Conservation (phyloP, 2,113 vertebrate genomes). For the Pterophyllum scalare region DNA sequence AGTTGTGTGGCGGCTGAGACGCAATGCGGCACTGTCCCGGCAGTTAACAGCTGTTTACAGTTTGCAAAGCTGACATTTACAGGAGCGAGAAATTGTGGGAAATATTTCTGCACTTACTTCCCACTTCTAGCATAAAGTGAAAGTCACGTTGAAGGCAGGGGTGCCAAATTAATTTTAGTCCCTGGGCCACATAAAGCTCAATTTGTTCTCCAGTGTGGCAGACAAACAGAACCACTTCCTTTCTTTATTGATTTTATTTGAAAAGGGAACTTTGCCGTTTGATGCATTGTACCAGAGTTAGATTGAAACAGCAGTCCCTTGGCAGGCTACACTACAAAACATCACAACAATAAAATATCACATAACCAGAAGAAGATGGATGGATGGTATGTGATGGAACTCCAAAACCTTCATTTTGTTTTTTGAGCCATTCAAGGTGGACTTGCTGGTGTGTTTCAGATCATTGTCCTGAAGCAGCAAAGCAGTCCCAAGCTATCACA, state of each 20-base stretch:
- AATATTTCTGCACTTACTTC: not conserved
- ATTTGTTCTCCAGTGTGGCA: not conserved
- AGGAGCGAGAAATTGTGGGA: not conserved
- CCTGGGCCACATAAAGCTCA: not conserved
- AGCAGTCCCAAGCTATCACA: not conserved
- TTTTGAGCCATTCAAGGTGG: not conserved
- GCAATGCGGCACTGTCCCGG: not conserved
- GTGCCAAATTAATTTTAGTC: not conserved
- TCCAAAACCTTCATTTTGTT: not conserved
- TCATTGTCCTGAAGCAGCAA: not conserved
- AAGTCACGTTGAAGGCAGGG: not conserved
- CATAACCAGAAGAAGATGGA: too few species aligned
- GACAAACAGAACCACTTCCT: not conserved
- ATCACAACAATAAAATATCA: too few species aligned
- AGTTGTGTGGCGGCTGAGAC: not conserved
- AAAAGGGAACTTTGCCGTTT: too few species aligned
- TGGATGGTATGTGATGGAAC: too few species aligned
- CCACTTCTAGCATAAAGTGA: not conserved
- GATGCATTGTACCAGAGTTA: too few species aligned
- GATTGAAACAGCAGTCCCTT: too few species aligned
- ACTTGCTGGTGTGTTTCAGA: not conserved
- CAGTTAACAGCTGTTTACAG: conserved; percentile 7
- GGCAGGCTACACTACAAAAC: too few species aligned
- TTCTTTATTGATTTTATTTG: too few species aligned
- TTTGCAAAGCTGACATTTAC: not conserved